Evolutionary conservation across 2,888 invertebrate species (phyloP), one percentile per base, ranked within the genome.

Genomic region (Allygus modestus): DNA sequence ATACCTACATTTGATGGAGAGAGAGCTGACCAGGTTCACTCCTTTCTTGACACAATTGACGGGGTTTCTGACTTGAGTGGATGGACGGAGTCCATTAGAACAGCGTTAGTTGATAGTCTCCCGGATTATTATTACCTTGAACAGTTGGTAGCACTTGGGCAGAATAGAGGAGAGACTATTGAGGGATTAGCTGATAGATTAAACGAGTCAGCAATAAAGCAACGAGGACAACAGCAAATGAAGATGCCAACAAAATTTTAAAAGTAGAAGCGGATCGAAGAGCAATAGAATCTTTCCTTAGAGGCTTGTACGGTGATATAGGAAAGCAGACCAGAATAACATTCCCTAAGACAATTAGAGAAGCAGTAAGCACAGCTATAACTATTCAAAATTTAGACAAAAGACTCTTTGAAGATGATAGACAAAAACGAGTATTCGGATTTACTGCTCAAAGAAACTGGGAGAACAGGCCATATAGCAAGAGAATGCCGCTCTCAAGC

Each of bases 101-200:
- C 20, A 12, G 43, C 75, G 20, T 75, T 75, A 43, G 75, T 20
- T 37, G 75, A 75, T 20, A 75, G 26, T 17, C 75, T 75, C 17
- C 75, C 75, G 2, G 75, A 75, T 75, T 46, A 75, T 17, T 75
- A 46, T 26, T 43, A 46, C 17, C 43, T 43, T 43, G 43, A 75
- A 26, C 26, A 43, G 17, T 23, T 75, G n/a, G 75, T 46, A 20
- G 9, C 5, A 7, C 5, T 46, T 15, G 43, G 75, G 17, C 43
- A 75, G 28, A 41, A 23, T 11, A 41, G 20, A 43, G 28, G 17
- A 12, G 43, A 75, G 23, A 41, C 43, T 1, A 75, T 75, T 43
- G 75, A 75, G 20, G 15, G 23, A 26, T 75, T 75, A 43, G 4
- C 43, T 0, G 46, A 75, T 9, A 41, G 75, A 75, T 75, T 4